Conservation (phyloP, 2,113 vertebrate genomes). For the Nannospalax galili region DNA sequence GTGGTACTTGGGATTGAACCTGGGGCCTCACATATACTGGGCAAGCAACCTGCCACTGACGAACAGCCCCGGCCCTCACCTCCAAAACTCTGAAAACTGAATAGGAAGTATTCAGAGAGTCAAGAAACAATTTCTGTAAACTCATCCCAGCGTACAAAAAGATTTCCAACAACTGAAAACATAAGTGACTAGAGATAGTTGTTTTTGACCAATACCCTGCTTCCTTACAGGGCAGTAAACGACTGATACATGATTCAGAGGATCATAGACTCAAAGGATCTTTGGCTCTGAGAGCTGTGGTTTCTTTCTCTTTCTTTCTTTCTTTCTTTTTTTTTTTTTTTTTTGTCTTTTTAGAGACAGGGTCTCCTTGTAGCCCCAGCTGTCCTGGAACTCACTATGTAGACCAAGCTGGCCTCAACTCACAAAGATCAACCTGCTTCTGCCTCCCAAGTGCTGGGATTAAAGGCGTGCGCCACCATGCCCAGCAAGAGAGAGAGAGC, state of each 20-base stretch:
- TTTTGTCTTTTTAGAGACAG: no score
- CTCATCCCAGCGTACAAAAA: constrained; percentile 27
- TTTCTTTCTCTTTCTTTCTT: no score
- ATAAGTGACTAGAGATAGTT: constrained; percentile 15
- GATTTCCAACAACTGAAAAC: constrained; percentile 34
- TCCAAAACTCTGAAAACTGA: constrained; percentile 55
- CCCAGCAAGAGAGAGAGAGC: neutral
- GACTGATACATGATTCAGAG: constrained; percentile 5
- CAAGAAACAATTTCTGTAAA: neutral
- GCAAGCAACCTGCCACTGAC: neutral
- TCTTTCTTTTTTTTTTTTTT: no score
- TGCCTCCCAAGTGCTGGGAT: no score
- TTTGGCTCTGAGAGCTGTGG: neutral
- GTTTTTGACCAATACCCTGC: constrained; percentile 20
- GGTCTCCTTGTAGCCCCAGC: no score
- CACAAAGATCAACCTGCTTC: no score
- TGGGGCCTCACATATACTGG: neutral
- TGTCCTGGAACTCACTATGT: no score
- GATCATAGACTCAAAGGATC: neutral
- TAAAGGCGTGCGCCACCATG: no score
- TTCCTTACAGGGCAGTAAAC: constrained; percentile 14
- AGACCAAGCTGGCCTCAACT: no score
- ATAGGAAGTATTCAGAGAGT: constrained; percentile 32
- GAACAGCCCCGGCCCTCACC: neutral
- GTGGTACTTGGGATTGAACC: neutral